Percentiles rank a stretch among this genome's conserved stretches.
Conservation (phyloP, 1,140 invertebrate genomes). For the Orchestia grillus region DNA sequence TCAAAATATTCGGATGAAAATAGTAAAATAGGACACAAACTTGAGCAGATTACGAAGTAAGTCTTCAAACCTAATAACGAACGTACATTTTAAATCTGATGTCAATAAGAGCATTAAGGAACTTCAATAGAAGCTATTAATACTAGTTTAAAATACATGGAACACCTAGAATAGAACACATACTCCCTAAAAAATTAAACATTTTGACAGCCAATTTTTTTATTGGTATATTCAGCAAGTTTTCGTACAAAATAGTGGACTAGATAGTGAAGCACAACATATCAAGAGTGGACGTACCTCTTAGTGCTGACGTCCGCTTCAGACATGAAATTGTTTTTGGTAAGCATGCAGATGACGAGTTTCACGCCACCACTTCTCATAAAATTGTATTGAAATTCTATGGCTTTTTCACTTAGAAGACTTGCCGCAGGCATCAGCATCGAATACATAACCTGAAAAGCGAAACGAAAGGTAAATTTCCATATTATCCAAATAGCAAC, state of each 20-base stretch:
- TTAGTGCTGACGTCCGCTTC: slow-evolving; percentile 86
- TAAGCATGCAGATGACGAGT: slow-evolving; percentile 86
- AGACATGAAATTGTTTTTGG: slow-evolving; percentile 88
- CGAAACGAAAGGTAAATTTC: neutral
- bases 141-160: no score
- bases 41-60: no score
- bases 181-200: no score
- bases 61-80: no score
- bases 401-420: slow-evolving; percentile 84
- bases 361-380: slow-evolving; percentile 87
- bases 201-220: neutral
- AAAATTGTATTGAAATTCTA: slow-evolving; percentile 90
- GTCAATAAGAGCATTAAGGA: no score
- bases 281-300: slow-evolving; percentile 72
- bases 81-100: no score
- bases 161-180: no score
- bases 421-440: slow-evolving; percentile 92
- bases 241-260: neutral
- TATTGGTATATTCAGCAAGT: neutral
- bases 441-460: slow-evolving; percentile 86
- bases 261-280: neutral
- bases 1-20: neutral
- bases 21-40: no score
- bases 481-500: neutral
- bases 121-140: no score